These are phyloP conservation scores for Gibbula magus DNA, from an alignment of 2,888 invertebrate genomes.

Conservation along the genomic window DNA sequence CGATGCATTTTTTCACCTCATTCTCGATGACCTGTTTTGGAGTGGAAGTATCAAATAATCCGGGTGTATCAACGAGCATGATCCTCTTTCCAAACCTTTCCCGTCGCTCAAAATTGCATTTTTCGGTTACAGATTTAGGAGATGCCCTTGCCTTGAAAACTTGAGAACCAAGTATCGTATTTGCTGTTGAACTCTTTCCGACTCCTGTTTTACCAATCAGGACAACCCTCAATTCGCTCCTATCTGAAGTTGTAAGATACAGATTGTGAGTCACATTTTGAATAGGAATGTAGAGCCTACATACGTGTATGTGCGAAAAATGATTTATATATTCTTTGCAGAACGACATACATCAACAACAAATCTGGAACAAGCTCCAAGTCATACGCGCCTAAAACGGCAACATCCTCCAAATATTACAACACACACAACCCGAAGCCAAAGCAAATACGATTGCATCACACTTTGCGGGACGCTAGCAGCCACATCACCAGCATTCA, in stretches of 20 bases:
- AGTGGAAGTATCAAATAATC: constrained; percentile 37
- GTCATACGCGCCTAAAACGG: too few relatives aligned
- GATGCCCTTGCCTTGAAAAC: constrained; percentile 29
- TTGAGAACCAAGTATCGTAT: constrained; percentile 24
- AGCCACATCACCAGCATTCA: too few relatives aligned
- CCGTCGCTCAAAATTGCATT: constrained; percentile 12
- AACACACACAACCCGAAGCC: too few relatives aligned
- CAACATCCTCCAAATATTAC: too few relatives aligned
- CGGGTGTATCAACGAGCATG: constrained; percentile 38
- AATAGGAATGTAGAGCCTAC: too few relatives aligned
- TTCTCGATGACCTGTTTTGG: constrained; percentile 26
- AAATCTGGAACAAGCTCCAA: too few relatives aligned
- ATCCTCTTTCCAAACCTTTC: constrained; percentile 25
- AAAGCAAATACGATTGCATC: too few relatives aligned
- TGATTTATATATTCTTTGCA: too few relatives aligned
- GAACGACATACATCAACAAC: too few relatives aligned
- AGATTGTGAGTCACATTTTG: too few relatives aligned
- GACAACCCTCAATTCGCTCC: constrained; percentile 32
- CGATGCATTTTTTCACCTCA: background rate
- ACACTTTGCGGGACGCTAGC: too few relatives aligned
- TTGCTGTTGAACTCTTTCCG: constrained; percentile 40
- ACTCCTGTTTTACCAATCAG: constrained; percentile 36
- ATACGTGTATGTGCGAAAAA: too few relatives aligned
- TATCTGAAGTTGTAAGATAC: background rate
- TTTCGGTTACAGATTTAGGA: constrained; percentile 28